Conservation (phyloP, 1,140 invertebrate genomes). For the Arctopsyche grandis region DNA sequence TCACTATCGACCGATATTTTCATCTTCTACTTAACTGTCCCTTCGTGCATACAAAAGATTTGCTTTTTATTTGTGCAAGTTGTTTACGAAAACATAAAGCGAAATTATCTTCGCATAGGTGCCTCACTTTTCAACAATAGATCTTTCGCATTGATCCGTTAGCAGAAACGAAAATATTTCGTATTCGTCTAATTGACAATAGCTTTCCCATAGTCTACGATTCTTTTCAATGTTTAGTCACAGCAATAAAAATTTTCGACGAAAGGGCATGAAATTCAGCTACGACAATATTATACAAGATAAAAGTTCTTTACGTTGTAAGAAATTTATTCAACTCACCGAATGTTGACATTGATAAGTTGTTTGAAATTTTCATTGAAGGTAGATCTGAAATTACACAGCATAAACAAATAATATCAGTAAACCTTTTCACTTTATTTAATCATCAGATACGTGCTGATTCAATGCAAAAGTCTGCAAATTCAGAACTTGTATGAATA, state of each 20-base stretch:
- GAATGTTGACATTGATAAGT: too few relatives aligned
- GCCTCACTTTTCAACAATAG: not conserved
- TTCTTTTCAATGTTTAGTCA: constrained; percentile 6
- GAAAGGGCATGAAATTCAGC: too few relatives aligned
- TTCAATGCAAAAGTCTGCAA: too few relatives aligned
- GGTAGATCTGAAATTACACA: too few relatives aligned
- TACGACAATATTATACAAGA: too few relatives aligned
- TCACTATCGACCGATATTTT: constrained; percentile 29
- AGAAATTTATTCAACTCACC: too few relatives aligned
- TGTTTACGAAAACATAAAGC: not conserved
- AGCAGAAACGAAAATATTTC: not conserved
- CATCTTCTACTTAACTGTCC: constrained; percentile 2
- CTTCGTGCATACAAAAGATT: not conserved
- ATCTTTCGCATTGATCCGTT: constrained; percentile 13
- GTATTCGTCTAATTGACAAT: not conserved
- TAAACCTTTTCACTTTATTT: too few relatives aligned
- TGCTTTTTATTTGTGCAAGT: not conserved
- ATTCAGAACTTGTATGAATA: too few relatives aligned
- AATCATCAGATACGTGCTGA: too few relatives aligned
- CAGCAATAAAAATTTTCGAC: not conserved
- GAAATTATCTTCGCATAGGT: not conserved
- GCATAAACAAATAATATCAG: too few relatives aligned
- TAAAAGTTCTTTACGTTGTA: too few relatives aligned
- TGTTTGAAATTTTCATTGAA: too few relatives aligned
- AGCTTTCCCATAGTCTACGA: not conserved